phyloP scores from a whole-genome alignment of 2,113 vertebrate genomes.

The Equus quagga region DNA sequence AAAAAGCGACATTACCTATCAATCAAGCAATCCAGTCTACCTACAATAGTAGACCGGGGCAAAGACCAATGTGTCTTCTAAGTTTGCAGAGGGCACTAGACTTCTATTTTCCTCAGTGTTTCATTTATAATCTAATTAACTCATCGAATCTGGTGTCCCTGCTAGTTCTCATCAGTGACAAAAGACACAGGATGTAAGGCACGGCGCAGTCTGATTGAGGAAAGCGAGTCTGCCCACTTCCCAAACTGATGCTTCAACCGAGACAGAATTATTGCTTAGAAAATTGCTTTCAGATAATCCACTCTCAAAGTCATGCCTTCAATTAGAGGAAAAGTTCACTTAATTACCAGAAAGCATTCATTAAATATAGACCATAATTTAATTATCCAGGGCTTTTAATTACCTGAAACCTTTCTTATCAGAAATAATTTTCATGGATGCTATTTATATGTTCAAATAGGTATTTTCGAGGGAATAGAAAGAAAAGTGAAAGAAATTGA shows the following conservation, averaged over 20 bases:
- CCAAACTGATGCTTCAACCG: not conserved
- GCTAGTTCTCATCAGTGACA: not conserved
- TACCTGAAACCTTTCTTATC: conserved; percentile 46
- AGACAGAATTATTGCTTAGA: conserved; percentile 32
- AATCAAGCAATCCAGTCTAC: not conserved
- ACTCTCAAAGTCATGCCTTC: not conserved
- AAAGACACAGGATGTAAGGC: not conserved
- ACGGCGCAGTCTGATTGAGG: not conserved
- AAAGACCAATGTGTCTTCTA: not conserved
- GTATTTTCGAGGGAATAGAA: not conserved
- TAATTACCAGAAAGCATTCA: conserved; percentile 55
- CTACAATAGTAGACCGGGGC: too few species aligned
- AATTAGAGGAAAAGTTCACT: conserved; percentile 34
- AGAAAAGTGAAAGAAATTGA: not conserved
- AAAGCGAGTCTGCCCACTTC: not conserved
- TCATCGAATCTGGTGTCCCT: not conserved
- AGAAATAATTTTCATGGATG: conserved; percentile 28
- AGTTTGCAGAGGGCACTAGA: not conserved
- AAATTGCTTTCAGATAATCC: conserved; percentile 66
- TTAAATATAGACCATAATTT: conserved; percentile 47
- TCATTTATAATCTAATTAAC: not conserved
- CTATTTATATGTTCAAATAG: not conserved
- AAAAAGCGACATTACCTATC: not conserved
- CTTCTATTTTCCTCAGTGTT: not conserved
- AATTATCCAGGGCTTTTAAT: conserved; percentile 68